Evolutionary conservation across 1,140 invertebrate genomes (phyloP), one percentile per base, ranked within the genome.

Genomic region (Drosophila nigromelanica): DNA sequence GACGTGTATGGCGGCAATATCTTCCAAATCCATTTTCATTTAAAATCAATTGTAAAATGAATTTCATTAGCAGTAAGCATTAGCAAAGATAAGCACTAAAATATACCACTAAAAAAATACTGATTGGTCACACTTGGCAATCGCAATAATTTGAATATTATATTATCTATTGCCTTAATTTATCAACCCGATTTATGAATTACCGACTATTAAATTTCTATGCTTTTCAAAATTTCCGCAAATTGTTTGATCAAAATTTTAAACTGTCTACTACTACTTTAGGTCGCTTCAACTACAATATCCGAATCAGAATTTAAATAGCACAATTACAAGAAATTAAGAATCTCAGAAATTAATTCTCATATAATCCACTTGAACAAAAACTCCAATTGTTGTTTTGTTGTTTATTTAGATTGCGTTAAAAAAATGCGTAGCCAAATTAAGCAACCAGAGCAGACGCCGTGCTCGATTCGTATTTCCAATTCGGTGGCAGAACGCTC

Each of bases 381-480:
- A 50, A 50, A 24, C 12, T 7, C 4, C 8, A 11, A 24, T 21
- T 39, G 11, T 30, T 30, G 40, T 56, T 63, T 54, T 37, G 21
- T 55, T 64, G 45, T 71, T 66, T 66, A 66, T 66, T 66, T 42
- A 43, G 10, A 24, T 63, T 55, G 35, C 27, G 21, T 63, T 21
- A 37, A 45, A 64, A 71, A 71, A 51, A 40, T 40, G 4, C 15
- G 10, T 37, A 14, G 7, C 18, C 14, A 54, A 64, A n/a, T 97
- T 98, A 99, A 91, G 98, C 97, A 70, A 99, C 98, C 92, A 99
- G 94, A 91, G 98, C 98, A 78, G 98, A 99, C 27, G 98, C 98
- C 62, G 98, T 99, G 87, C 96, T 96, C 30, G 98, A 98, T 93
- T 99, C 98, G 91, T 99, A 99, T 93, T 99, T 99, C 99, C 99